Evolutionary conservation across 2,888 invertebrate species (phyloP), one percentile per base, ranked within the genome.

Genomic region (Coenonympha arcania): DNA sequence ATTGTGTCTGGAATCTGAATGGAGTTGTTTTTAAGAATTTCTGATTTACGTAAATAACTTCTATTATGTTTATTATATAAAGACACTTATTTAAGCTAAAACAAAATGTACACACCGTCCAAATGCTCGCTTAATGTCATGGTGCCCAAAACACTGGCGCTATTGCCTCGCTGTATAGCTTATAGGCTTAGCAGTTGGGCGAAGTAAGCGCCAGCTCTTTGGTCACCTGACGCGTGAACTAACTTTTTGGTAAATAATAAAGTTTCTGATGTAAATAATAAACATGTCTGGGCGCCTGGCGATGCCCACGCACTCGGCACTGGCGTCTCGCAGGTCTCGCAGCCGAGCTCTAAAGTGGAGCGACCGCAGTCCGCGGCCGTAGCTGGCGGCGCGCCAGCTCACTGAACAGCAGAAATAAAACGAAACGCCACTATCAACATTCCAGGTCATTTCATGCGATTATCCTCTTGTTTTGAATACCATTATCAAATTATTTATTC

Each of bases 401-500:
- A 66, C 72, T 71, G 71, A 78, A 79, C 75, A 79, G 77, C 81
- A 81, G 78, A 81, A 83, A 84, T 84, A 84, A 64, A 65, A 84
- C 82, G 76, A 64, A 65, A 84, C 82, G 76, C 76, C 74, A 79
- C 81, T 81, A 82, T 81, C 79, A 81, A 80, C 79, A 84, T 85
- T 82, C 84, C 83, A 84, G 84, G 78, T 79, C 84, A 84, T 77
- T 80, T 76, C 71, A 70, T 71, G 72, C 66, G 72, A 81, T 79
- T 78, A 79, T 78, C 71, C 76, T 78, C 74, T 77, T 79, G 73
- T 74, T 76, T 57, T 57, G 52, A 51, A 58, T 48, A 52, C 33
- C 48, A 42, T 43, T 47, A 50, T 55, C 33, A 51, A 50, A 56
- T 46, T 44, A 42, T 31, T 20, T 8, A 11, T 30, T 39, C 22